Evolutionary conservation across 1,140 invertebrate species (phyloP), one percentile per base, ranked within the genome.

Genomic region (Bombus sylvicola): DNA sequence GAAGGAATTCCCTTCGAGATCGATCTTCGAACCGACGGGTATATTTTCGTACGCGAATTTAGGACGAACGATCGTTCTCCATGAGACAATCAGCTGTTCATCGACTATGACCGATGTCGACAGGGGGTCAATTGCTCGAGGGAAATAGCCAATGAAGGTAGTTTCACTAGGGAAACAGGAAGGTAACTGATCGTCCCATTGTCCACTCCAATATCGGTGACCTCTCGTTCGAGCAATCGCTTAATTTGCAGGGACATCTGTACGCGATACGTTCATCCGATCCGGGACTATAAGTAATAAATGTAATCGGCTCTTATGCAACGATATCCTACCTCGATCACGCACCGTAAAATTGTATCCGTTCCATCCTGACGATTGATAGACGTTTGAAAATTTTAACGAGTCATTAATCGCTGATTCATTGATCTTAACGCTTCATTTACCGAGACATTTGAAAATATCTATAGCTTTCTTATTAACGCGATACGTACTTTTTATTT

Each of bases 141-240:
- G 91, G 91, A 92, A 91, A 90, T 91, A 37, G 72, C 72, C 86
- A 92, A 92, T 91, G 86, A 88, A 83, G 83, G 47, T 82, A 75
- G 87, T 75, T 85, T 78, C 74, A 69, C 72, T 64, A 73, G 80
- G 76, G 74, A 78, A 88, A 83, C 75, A 81, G 68, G 59, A 34
- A 77, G 71, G 79, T 79, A 89, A 89, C 81, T 75, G 73, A 89
- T 89, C 81, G 62, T 57, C 37, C 71, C 74, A 89, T 91, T 89
- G 80, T 85, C 66, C 47, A 43, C 25, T 39, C 37, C 78, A 68
- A 91, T 90, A 91, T 91, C 90, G 84, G 75, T 79, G 88, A 81
- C 81, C 71, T 85, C n/a, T 80, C 57, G 8, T 85, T 88, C 43
- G 73, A 87, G 83, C 82, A 72, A 80, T 69, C 64, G 73, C 6